Base-by-base conservation (phyloP, 2,113 vertebrate genomes). In the Tor tambroides region DNA sequence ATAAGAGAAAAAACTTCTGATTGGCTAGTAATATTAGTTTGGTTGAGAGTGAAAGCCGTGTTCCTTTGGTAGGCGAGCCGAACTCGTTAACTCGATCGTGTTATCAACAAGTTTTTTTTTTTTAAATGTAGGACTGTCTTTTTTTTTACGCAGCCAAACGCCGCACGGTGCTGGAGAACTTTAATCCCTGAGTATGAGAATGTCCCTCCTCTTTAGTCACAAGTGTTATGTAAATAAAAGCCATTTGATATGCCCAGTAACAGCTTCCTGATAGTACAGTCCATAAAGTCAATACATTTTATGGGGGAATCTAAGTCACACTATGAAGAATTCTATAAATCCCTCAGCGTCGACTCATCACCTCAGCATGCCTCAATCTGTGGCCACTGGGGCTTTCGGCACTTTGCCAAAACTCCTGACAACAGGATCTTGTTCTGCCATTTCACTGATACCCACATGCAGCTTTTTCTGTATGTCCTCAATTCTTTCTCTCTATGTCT, bases 391-490 rank as follows among this genome's bases (percentile, higher is more conserved):
- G 19, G n/a, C 7, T 56, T 63, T 15, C 12, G 65, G 35, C 77
- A 26, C 38, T 63, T 28, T n/a, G 76, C 54, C 51, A 80, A 88
- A 81, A 35, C 11, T 46, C 35, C 14, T 80, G 51, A 74, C 83
- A 88, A 88, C 75, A 85, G 54, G 51, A 46, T 85, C n/a, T 38
- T 88, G 69, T 78, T 84, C 15, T 0, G 19, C 17, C 65, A 32
- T n/a, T 63, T 81, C 35, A 81, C 77, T 74, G 78, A 74, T 51
- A 82, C 78, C 71, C 49, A 46, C 23, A 49, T 21, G 14, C 77
- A 46, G 65, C 6, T 41, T 80, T 26, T 43, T 74, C 71, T n/a
- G 71, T 74, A 74, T 74, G 35, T 41, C 35, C 32, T 41, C 9
- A 6, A 38, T 72, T 41, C 1, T 41, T 23, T 21, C 67, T 32